Percentiles rank a stretch among this genome's conserved stretches.
phyloP scores from a whole-genome alignment of 2,888 invertebrate species.

The Desoria tigrina region DNA sequence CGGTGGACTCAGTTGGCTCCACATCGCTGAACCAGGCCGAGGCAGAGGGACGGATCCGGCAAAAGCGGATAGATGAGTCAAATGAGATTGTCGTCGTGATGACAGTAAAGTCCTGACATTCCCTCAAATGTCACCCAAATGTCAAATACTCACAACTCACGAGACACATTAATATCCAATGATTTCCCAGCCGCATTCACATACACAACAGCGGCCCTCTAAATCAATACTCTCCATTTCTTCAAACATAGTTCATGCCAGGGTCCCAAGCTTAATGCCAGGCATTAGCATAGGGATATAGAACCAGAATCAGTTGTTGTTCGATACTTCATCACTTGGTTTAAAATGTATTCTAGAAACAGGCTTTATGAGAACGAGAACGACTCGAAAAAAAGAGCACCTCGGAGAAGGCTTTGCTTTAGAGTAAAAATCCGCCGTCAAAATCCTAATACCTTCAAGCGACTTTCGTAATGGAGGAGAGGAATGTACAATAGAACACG shows the following conservation, averaged over 20 bases:
- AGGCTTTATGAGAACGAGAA: no score
- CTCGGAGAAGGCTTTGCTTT: no score
- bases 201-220: slow-evolving; percentile 13
- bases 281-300: no score
- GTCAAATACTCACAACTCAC: slow-evolving; percentile 41
- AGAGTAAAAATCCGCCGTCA: no score
- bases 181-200: slow-evolving; percentile 33
- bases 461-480: not conserved
- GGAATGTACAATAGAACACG: slow-evolving; percentile 15
- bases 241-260: no score
- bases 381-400: no score
- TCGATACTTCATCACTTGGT: no score
- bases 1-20: slow-evolving; percentile 29
- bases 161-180: slow-evolving; percentile 41
- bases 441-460: no score
- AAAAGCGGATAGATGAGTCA: slow-evolving; percentile 16
- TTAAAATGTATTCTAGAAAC: no score
- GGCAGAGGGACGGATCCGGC: no score
- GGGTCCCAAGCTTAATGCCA: no score
- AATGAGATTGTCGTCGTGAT: slow-evolving; percentile 20
- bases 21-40: slow-evolving; percentile 32
- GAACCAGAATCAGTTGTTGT: no score
- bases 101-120: slow-evolving; percentile 40
- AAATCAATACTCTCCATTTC: slow-evolving; percentile 5
- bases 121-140: slow-evolving; percentile 49